phyloP scores from a whole-genome alignment of 1,140 invertebrate species.

The Antheraea pernyi region DNA sequence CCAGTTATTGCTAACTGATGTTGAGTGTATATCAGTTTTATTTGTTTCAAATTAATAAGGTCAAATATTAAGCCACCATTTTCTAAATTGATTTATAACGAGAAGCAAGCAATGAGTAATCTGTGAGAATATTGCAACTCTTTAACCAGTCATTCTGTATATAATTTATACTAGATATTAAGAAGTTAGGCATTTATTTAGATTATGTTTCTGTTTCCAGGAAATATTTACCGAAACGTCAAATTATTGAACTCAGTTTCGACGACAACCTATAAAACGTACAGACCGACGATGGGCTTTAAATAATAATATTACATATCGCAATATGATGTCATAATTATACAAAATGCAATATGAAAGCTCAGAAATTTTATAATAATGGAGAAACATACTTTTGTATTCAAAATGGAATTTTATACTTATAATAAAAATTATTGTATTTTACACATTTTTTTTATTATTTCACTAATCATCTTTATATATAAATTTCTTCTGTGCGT shows the following conservation, averaged over 20 bases:
- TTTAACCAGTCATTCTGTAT: no score
- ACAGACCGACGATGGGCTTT: slow-evolving; percentile 22
- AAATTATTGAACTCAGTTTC: slow-evolving; percentile 86
- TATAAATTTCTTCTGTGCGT: no score
- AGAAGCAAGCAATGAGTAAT: no score
- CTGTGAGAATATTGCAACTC: no score
- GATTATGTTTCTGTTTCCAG: slow-evolving; percentile 64
- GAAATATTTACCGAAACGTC: slow-evolving; percentile 82
- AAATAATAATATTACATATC: slow-evolving; percentile 25
- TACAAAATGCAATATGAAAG: not conserved
- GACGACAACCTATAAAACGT: slow-evolving; percentile 17
- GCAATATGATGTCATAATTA: not conserved
- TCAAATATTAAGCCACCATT: no score
- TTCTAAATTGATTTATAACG: no score
- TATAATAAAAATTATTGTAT: slow-evolving; percentile 1
- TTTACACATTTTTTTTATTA: slow-evolving; percentile 8
- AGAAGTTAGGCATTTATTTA: not conserved
- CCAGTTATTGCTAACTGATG: no score
- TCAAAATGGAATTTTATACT: not conserved
- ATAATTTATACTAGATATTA: no score
- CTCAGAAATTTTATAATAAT: not conserved
- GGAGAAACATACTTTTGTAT: not conserved
- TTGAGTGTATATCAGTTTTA: no score
- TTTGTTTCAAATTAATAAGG: no score
- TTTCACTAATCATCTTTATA: no score